These are phyloP conservation scores for Eutrigla gurnardus DNA, from an alignment of 2,797 vertebrate species.

Conservation along the genomic window DNA sequence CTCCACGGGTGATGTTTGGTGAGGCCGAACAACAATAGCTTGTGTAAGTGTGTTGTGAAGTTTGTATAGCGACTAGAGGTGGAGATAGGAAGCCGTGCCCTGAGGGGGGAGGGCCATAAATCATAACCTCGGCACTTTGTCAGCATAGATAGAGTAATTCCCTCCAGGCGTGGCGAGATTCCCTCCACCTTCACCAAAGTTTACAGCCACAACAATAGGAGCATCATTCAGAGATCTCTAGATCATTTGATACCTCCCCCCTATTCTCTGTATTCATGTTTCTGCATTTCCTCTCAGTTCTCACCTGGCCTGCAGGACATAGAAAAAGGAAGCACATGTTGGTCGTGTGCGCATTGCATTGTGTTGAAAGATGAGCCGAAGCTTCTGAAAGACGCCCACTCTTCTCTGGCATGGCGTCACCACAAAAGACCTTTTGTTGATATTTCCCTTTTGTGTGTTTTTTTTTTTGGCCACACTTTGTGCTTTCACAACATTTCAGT, in stretches of 20 bases:
- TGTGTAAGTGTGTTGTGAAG: constrained; percentile 74
- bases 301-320: constrained; percentile 45
- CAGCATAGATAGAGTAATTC: constrained; percentile 59
- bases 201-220: constrained; percentile 68
- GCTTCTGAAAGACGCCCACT: constrained; percentile 60
- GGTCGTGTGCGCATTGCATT: constrained; percentile 63
- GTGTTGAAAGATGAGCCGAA: constrained; percentile 69
- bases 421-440: constrained; percentile 76
- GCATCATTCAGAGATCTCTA: constrained; percentile 50
- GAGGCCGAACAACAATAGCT: constrained; percentile 68
- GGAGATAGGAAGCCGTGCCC: constrained; percentile 64
- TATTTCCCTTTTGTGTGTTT: constrained; percentile 45
- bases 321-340: constrained; percentile 44
- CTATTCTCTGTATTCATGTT: constrained; percentile 34
- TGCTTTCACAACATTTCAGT: background rate
- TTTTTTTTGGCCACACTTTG: constrained; percentile 2
- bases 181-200: constrained; percentile 58
- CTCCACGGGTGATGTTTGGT: constrained; percentile 54
- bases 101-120: constrained; percentile 69
- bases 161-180: constrained; percentile 62
- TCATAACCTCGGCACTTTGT: constrained; percentile 68
- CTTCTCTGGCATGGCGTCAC: constrained; percentile 31
- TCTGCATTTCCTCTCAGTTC: constrained; percentile 31
- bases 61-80: constrained; percentile 71
- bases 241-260: constrained; percentile 49